A percentile compares a stretch with the other conserved stretches of the same genome.
phyloP scores from a whole-genome alignment of 2,113 vertebrate species.

The Chunga burmeisteri region DNA sequence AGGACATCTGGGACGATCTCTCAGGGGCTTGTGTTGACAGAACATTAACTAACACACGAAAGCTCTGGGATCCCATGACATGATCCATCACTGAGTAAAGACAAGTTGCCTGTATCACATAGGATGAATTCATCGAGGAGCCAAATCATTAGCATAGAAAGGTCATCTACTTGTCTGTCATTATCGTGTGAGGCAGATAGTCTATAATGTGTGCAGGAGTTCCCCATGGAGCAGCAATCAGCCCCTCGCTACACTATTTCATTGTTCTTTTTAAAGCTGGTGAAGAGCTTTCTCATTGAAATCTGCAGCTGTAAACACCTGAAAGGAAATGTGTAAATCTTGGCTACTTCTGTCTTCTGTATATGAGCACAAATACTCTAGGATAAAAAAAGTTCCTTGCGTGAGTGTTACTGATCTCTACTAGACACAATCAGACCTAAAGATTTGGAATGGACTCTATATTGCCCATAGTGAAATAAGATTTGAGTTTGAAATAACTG shows the following conservation, averaged over 20 bases:
- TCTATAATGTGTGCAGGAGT: conserved; percentile 33
- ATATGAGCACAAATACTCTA: background rate
- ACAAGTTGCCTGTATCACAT: conserved; percentile 39
- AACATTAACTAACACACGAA: conserved; percentile 59
- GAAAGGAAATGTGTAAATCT: background rate
- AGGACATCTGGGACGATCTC: conserved; percentile 32
- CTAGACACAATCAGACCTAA: background rate
- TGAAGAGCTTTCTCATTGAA: conserved; percentile 1
- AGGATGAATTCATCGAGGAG: conserved; percentile 51
- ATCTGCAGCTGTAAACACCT: conserved; percentile 2
- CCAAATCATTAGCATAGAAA: conserved; percentile 63
- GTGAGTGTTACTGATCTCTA: background rate
- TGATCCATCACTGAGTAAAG: conserved; percentile 59
- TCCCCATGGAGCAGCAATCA: conserved; percentile 37
- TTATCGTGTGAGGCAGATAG: conserved; percentile 30
- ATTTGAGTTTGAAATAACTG: background rate
- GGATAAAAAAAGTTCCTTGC: background rate
- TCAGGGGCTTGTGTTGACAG: conserved; percentile 61
- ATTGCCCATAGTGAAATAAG: background rate
- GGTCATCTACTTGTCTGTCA: conserved; percentile 62
- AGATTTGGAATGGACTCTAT: background rate
- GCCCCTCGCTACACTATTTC: background rate
- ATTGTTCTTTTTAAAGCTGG: background rate
- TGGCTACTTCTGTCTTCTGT: background rate
- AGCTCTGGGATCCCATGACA: conserved; percentile 57